Conservation (phyloP, 2,113 vertebrate species). For the Amphiprion ocellaris region DNA sequence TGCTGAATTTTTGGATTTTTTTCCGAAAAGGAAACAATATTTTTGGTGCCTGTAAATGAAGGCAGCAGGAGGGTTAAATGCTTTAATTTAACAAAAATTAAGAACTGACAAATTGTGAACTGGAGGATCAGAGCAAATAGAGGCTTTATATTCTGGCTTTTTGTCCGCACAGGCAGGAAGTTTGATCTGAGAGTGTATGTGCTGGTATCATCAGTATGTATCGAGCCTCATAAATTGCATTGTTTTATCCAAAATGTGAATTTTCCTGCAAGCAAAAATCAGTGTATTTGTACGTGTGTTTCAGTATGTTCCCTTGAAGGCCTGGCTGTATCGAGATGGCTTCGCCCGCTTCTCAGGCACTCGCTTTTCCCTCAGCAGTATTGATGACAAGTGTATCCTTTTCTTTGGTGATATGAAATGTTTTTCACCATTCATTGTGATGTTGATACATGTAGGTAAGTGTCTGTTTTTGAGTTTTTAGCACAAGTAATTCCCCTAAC, state of each 20-base stretch:
- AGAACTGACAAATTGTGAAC: neutral
- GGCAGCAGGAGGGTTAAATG: neutral
- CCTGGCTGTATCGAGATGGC: slow-evolving; percentile 90
- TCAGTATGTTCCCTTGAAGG: slow-evolving; percentile 89
- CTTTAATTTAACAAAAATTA: neutral
- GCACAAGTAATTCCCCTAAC: neutral
- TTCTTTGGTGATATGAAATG: slow-evolving; percentile 22
- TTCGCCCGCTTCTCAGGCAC: slow-evolving; percentile 89
- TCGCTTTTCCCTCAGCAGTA: slow-evolving; percentile 87
- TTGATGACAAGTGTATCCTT: slow-evolving; percentile 91
- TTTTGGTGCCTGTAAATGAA: too few species aligned
- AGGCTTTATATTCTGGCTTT: neutral
- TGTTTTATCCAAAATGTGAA: neutral
- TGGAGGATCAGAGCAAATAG: neutral
- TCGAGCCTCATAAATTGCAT: neutral
- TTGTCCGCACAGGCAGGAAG: slow-evolving; percentile 84
- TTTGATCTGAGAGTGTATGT: slow-evolving; percentile 92
- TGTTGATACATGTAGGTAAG: neutral
- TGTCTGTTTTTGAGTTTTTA: neutral
- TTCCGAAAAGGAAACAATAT: too few species aligned
- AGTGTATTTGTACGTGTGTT: slow-evolving; percentile 2
- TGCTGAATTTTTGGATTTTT: too few species aligned
- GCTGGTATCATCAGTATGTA: slow-evolving; percentile 88
- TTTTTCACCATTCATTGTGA: neutral
- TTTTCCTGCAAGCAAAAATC: neutral